Conservation (phyloP, 2,888 invertebrate genomes). For the Pachymerium ferrugineum region DNA sequence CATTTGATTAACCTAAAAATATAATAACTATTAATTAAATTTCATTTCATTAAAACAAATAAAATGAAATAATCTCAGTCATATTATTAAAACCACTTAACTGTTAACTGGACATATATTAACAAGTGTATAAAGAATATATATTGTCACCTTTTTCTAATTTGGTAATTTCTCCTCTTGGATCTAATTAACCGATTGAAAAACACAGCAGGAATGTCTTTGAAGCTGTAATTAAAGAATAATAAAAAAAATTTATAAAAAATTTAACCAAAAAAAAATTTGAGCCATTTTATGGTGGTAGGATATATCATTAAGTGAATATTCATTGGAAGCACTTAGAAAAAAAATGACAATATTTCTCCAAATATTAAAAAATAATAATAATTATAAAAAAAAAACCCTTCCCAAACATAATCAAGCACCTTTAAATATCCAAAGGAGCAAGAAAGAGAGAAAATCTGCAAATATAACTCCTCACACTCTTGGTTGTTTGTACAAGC, state of each 20-base stretch:
- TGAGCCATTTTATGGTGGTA: conserved; percentile 17
- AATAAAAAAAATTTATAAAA: not conserved
- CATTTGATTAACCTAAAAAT: not conserved
- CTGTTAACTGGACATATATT: not conserved
- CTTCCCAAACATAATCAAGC: too few species aligned
- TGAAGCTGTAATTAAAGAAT: not conserved
- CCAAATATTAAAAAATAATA: not conserved
- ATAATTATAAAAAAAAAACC: not conserved
- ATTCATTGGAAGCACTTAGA: conserved; percentile 15
- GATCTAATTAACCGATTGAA: not conserved
- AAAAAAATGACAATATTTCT: not conserved
- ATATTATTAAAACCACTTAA: not conserved
- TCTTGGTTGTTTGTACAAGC: too few species aligned
- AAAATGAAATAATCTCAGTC: not conserved
- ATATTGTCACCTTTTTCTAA: not conserved
- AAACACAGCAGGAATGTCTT: conserved; percentile 17
- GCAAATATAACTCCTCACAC: too few species aligned
- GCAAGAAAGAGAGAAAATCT: too few species aligned
- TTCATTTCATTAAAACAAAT: not conserved
- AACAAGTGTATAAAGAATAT: conserved; percentile 20
- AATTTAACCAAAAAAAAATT: not conserved
- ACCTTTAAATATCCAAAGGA: too few species aligned
- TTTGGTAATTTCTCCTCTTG: too few species aligned
- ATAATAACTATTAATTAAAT: not conserved
- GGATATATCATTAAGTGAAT: not conserved